Conservation (phyloP, 1,140 invertebrate genomes). For the Pseudachorutes palmiensis region DNA sequence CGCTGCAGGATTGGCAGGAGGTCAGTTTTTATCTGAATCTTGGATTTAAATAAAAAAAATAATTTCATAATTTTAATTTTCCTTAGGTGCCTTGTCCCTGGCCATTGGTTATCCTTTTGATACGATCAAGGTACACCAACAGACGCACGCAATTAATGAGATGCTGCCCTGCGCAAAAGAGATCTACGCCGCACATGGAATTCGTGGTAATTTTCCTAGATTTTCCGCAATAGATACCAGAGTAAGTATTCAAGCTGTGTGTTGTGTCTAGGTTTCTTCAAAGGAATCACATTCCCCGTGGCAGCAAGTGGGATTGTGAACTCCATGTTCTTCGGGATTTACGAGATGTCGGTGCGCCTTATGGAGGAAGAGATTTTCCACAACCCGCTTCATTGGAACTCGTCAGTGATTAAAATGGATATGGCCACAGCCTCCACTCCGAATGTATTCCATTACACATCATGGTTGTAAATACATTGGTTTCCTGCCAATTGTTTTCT, state of each 20-base stretch:
- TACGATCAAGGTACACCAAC: neutral
- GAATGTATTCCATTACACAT: neutral
- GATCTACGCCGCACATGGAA: neutral
- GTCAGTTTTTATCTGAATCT: too few relatives aligned
- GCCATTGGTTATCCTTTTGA: neutral
- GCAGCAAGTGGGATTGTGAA: neutral
- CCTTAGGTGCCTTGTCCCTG: neutral
- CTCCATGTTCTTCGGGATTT: neutral
- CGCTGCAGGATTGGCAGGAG: neutral
- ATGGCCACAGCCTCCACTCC: too few relatives aligned
- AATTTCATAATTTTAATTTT: too few relatives aligned
- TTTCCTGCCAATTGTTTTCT: neutral
- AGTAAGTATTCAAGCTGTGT: neutral
- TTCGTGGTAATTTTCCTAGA: too few relatives aligned
- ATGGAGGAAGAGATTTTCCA: neutral
- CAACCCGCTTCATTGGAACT: neutral
- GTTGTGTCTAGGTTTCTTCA: neutral
- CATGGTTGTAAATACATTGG: neutral
- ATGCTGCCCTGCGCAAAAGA: neutral
- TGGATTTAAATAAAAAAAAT: too few relatives aligned
- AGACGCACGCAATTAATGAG: neutral
- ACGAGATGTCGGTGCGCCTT: neutral
- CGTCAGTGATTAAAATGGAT: neutral
- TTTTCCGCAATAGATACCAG: too few relatives aligned
- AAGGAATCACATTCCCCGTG: neutral